Percentiles rank a stretch among this genome's conserved stretches.
These are phyloP conservation scores for Zapus hudsonius DNA, from an alignment of 2,113 vertebrate species.

Conservation along the genomic window DNA sequence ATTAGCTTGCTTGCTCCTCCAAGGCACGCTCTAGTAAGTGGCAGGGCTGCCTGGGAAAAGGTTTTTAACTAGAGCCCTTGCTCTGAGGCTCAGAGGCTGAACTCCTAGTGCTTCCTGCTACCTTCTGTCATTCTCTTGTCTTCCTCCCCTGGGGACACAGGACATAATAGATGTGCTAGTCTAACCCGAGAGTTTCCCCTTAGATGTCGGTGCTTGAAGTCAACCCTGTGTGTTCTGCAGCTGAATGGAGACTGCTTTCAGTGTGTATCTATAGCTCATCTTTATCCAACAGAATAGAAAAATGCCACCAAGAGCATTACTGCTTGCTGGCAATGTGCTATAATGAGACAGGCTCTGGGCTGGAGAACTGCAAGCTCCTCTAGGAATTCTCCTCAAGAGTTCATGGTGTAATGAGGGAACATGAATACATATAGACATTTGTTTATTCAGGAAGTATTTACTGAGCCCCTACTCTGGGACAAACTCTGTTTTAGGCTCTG, in stretches of 20 bases:
- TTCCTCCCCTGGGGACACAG: neutral
- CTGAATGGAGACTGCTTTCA: neutral
- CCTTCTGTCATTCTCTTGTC: neutral
- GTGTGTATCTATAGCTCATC: neutral
- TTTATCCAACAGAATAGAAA: conserved; percentile 11
- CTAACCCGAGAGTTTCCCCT: neutral
- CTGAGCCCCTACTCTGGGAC: neutral
- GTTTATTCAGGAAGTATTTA: neutral
- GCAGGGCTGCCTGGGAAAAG: neutral
- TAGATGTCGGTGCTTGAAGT: neutral
- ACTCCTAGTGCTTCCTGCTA: neutral
- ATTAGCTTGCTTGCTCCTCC: neutral
- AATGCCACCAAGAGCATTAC: neutral
- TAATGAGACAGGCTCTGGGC: neutral
- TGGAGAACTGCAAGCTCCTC: neutral
- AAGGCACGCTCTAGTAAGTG: neutral
- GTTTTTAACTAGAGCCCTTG: no score
- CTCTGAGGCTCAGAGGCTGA: neutral
- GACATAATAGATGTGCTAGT: neutral
- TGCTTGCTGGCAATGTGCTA: neutral
- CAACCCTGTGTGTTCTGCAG: neutral
- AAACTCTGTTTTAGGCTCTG: neutral
- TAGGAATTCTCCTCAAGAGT: neutral
- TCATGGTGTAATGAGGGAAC: neutral
- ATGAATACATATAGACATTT: neutral